Base-by-base conservation (phyloP, 2,113 vertebrate species). In the Orthochromis malagaraziensis region DNA sequence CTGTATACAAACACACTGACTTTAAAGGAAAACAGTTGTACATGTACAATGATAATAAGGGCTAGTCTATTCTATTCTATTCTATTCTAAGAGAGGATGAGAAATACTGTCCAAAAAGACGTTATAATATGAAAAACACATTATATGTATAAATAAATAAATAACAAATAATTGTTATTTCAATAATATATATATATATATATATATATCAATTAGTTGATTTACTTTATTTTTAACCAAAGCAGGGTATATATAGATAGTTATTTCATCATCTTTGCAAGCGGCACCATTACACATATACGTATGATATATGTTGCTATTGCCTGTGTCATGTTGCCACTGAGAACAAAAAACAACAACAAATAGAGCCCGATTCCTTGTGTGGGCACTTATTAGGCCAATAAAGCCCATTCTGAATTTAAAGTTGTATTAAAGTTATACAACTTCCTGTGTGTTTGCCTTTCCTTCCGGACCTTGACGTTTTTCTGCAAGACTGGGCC, bases 361-460 rank as follows among this genome's bases (percentile, higher is more conserved):
- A 33, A 63, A 63, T n/a, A 65, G 6, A 38, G 60, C 17, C 33
- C 1, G 19, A 65, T 8, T 65, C 60, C 60, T 65, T 65, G 60
- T 65, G 19, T 38, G 19, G 5, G 10, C 60, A 21, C 33, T 38
- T 8, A 38, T 38, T 65, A 21, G 33, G 33, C 33, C 60, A 38
- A 65, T 65, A 38, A 65, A 21, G 19, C 4, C 10, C 19, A 8
- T 40, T 68, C 63, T 68, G 19, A 68, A 86, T 3, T 42, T 49
- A 6, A 53, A 60, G 9, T 12, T 3, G 13, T 38, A 14, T 31
- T 49, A 6, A 35, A 60, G 9, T 12, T 4, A 13, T 33, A 14
- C 3, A 6, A 60, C 63, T 88, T 93, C 90, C 85, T 55, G 42
- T 87, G 3, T 19, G 3, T 68, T 49, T 58, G 2, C 14, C 21